Percentiles rank a stretch among this genome's conserved stretches.
phyloP scores from a whole-genome alignment of 2,888 invertebrate genomes.

The Argyresthia goedartella region DNA sequence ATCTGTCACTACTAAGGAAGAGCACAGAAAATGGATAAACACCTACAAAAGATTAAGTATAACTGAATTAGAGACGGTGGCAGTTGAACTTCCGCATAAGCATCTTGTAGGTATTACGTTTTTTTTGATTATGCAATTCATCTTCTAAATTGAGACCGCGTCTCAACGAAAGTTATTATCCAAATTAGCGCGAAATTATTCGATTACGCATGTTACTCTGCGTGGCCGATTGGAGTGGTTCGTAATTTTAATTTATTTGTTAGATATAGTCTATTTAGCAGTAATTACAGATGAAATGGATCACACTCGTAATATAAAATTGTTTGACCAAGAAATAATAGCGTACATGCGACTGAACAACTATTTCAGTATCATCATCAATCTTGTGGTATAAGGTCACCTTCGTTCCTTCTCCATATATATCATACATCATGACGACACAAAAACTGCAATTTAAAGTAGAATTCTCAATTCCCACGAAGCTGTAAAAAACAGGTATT shows the following conservation, averaged over 20 bases:
- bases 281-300: no score
- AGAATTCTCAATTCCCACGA: no score
- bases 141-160: slow-evolving; percentile 17
- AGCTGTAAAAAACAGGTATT: no score
- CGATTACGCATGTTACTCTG: neutral
- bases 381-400: no score
- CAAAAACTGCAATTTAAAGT: no score
- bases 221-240: neutral
- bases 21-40: slow-evolving; percentile 12
- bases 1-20: slow-evolving; percentile 50
- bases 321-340: no score
- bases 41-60: slow-evolving; percentile 1
- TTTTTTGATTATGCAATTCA: slow-evolving; percentile 22
- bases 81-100: slow-evolving; percentile 11
- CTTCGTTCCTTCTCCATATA: no score
- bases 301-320: no score
- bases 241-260: neutral
- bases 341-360: no score
- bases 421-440: no score
- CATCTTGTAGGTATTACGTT: slow-evolving; percentile 18
- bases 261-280: no score
- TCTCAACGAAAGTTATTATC: slow-evolving; percentile 15
- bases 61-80: slow-evolving; percentile 6
- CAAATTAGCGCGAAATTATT: slow-evolving; percentile 7
- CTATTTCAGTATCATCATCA: no score